Percentiles rank a stretch among this genome's conserved stretches.
These are phyloP conservation scores for Colistium nudipinnis DNA, from an alignment of 2,113 vertebrate species.

Conservation along the genomic window DNA sequence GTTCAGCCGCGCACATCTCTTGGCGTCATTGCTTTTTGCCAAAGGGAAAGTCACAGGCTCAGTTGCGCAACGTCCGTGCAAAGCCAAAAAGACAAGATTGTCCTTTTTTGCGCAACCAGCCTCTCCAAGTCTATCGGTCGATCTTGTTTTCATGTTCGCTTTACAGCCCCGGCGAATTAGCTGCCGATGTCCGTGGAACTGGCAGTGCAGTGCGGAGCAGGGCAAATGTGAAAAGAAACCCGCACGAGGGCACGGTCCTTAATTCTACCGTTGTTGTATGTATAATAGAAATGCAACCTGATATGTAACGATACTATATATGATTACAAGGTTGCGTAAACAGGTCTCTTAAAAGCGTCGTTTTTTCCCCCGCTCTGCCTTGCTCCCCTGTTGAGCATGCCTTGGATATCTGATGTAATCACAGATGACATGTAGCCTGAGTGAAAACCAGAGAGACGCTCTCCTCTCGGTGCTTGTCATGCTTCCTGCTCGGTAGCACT, in stretches of 20 bases:
- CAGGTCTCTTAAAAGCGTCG: neutral
- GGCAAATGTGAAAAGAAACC: neutral
- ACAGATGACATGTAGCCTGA: conserved; percentile 1
- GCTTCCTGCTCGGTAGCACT: neutral
- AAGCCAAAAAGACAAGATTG: conserved; percentile 3
- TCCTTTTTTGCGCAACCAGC: conserved; percentile 7
- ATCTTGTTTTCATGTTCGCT: neutral
- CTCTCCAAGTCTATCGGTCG: neutral
- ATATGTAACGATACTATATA: neutral
- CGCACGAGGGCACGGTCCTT: too few relatives aligned
- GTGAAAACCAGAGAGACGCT: neutral
- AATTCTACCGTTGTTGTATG: too few relatives aligned
- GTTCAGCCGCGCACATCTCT: too few relatives aligned
- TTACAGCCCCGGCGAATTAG: neutral
- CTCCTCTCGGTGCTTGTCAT: neutral
- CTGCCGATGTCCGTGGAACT: neutral
- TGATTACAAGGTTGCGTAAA: neutral
- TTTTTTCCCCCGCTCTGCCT: neutral
- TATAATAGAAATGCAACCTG: too few relatives aligned
- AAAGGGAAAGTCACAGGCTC: conserved; percentile 15
- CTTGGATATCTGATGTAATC: conserved; percentile 19
- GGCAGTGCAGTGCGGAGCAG: neutral
- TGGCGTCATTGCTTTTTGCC: conserved; percentile 3
- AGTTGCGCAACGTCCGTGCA: neutral
- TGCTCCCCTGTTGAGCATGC: neutral